Percentiles rank a stretch among this genome's conserved stretches.
phyloP scores from a whole-genome alignment of 2,888 invertebrate species.

The Aphrophora alni region DNA sequence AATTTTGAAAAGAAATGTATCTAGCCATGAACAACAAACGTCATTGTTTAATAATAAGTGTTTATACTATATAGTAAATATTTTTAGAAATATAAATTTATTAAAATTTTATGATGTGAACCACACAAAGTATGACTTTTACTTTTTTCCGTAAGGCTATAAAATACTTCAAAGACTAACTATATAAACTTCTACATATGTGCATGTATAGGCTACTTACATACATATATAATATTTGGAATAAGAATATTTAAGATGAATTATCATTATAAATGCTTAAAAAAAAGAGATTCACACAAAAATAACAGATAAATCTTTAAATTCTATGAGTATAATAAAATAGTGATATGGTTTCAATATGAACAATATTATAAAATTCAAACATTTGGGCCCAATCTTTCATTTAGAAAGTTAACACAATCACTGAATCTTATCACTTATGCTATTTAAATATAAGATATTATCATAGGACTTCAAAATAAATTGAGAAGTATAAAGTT shows the following conservation, averaged over 20 bases:
- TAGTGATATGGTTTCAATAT: constrained; percentile 2
- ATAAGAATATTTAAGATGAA: neutral
- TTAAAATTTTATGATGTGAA: too few species aligned
- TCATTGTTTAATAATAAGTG: too few species aligned
- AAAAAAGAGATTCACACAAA: neutral
- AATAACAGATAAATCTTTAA: neutral
- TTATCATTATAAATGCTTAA: neutral
- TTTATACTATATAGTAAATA: too few species aligned
- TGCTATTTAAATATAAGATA: too few species aligned
- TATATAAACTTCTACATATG: neutral
- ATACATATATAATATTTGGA: neutral
- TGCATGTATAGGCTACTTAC: neutral
- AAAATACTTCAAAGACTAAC: neutral
- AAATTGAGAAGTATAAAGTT: too few species aligned
- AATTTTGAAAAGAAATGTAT: too few species aligned
- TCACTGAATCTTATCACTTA: neutral
- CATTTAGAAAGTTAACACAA: neutral
- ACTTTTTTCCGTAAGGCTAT: too few species aligned
- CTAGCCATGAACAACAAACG: too few species aligned
- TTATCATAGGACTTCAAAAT: too few species aligned
- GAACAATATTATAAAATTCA: neutral
- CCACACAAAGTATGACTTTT: too few species aligned
- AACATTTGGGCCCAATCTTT: constrained; percentile 6
- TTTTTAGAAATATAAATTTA: too few species aligned
- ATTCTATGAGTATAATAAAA: neutral